These are phyloP conservation scores for Epinephelus malabaricus DNA, from an alignment of 2,797 vertebrate species.

Conservation along the genomic window DNA sequence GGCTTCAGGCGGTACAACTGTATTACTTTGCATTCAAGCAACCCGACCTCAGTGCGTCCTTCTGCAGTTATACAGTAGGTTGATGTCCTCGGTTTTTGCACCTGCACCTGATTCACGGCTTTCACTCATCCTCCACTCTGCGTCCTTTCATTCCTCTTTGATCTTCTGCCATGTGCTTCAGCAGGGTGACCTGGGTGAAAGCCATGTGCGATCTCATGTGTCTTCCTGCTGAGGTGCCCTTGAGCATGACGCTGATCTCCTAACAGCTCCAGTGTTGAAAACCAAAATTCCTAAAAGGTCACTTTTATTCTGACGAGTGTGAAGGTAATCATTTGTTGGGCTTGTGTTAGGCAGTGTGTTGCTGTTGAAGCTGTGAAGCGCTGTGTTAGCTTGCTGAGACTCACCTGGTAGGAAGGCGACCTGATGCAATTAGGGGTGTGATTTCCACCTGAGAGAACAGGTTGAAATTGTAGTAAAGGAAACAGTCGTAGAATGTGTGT, in stretches of 20 bases:
- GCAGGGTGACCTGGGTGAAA: slow-evolving; percentile 9
- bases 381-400: slow-evolving; percentile 25
- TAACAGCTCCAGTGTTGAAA: background rate
- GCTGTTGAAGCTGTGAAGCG: slow-evolving; percentile 6
- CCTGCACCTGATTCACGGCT: slow-evolving; percentile 19
- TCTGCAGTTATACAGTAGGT: slow-evolving; percentile 21
- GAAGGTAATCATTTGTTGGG: slow-evolving; percentile 15
- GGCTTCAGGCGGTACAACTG: slow-evolving; percentile 15
- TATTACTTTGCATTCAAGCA: slow-evolving; percentile 30
- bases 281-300: background rate
- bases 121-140: background rate
- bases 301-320: background rate
- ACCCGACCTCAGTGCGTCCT: background rate
- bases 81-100: slow-evolving; percentile 15
- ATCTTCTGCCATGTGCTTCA: slow-evolving; percentile 13
- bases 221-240: slow-evolving; percentile 21
- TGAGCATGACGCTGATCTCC: background rate
- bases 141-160: slow-evolving; percentile 8
- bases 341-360: slow-evolving; percentile 15
- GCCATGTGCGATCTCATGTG: background rate
- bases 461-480: slow-evolving; percentile 16
- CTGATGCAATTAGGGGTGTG: slow-evolving; percentile 33
- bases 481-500: slow-evolving; percentile 1
- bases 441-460: slow-evolving; percentile 7
- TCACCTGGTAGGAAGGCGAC: slow-evolving; percentile 24